A percentile compares a stretch with the other conserved stretches of the same genome.
These are phyloP conservation scores for Helogale parvula DNA, from an alignment of 2,113 vertebrate species.

Conservation along the genomic window DNA sequence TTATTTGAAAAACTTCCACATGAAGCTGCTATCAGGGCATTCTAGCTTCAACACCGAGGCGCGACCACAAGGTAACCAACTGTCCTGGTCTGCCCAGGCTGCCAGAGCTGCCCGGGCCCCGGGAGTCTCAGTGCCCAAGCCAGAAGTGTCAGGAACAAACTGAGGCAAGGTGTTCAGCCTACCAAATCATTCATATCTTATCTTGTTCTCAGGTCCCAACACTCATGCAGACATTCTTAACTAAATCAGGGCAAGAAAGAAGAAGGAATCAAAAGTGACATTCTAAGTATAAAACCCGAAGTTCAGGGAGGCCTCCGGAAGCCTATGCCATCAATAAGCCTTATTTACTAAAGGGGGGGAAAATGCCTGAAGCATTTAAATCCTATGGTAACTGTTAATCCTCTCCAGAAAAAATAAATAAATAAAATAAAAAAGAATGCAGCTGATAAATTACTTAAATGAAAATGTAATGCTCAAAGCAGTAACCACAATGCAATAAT, in stretches of 20 bases:
- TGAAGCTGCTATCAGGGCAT: not conserved
- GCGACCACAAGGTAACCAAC: not conserved
- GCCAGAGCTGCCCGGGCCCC: not conserved
- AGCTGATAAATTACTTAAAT: conserved; percentile 77
- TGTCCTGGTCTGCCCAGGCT: fast-evolving
- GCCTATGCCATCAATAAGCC: not conserved
- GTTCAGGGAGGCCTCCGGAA: not conserved
- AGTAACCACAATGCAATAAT: conserved; percentile 77
- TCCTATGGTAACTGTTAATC: conserved; percentile 67
- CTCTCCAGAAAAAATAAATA: conserved; percentile 47
- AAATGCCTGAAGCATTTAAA: conserved; percentile 41
- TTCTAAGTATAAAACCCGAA: not conserved
- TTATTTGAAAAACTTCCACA: not conserved
- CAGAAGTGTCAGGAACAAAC: fast-evolving
- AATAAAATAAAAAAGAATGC: conserved; percentile 65
- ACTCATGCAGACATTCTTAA: not conserved
- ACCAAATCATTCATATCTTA: not conserved
- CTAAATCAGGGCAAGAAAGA: not conserved
- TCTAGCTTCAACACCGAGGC: not conserved
- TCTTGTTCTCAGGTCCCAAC: not conserved
- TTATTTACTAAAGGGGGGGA: conserved; percentile 53
- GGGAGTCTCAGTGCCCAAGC: not conserved
- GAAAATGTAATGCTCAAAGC: conserved; percentile 76
- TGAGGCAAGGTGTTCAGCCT: not conserved
- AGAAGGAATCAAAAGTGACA: not conserved